These are phyloP conservation scores for Tromatobia lineatoria DNA, from an alignment of 2,888 invertebrate genomes.

Conservation along the genomic window DNA sequence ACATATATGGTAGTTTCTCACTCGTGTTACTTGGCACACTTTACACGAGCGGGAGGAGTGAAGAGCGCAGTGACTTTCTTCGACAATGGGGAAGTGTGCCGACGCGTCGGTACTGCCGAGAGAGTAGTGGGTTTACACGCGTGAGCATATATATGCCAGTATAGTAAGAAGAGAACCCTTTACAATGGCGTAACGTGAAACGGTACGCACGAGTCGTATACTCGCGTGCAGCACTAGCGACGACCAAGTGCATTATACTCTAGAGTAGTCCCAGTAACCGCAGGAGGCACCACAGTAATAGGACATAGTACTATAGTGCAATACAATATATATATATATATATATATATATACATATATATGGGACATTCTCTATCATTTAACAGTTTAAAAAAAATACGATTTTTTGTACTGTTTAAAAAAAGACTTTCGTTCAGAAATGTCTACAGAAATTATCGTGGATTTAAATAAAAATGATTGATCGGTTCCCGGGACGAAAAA, in stretches of 20 bases:
- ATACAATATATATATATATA: neutral
- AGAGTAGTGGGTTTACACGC: conserved; percentile 36
- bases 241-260: conserved; percentile 77
- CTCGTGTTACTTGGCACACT: conserved; percentile 74
- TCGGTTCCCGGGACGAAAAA: no score
- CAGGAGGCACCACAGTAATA: conserved; percentile 34
- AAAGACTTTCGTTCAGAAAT: no score
- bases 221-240: conserved; percentile 34
- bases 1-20: conserved; percentile 24
- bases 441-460: no score
- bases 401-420: no score
- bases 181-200: conserved; percentile 79
- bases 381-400: no score
- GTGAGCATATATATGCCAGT: conserved; percentile 27
- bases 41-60: conserved; percentile 42
- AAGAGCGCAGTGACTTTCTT: conserved; percentile 74
- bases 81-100: conserved; percentile 78
- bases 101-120: conserved; percentile 54
- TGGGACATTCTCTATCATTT: no score
- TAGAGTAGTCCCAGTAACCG: conserved; percentile 59
- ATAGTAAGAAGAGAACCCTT: conserved; percentile 69
- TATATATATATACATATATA: neutral
- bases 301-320: neutral
- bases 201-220: conserved; percentile 71
- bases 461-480: no score